Evolutionary conservation across 2,797 vertebrate species (phyloP).

Genomic region (Cynopterus sphinx): DNA sequence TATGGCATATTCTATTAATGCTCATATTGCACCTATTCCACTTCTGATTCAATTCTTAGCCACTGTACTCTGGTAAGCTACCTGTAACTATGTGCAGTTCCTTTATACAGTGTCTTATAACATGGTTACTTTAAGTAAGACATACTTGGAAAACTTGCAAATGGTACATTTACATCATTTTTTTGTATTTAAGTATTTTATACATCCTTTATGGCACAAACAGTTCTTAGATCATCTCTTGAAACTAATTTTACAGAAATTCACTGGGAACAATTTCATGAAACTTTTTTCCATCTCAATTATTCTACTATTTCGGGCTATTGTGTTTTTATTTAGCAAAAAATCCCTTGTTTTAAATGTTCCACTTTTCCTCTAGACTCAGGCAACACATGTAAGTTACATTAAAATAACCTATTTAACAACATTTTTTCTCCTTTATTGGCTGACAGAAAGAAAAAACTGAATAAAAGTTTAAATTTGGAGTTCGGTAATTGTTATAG

Average conservation of each 20-base stretch:
- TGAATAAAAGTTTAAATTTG: slow-evolving; percentile 54
- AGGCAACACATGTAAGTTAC: not conserved
- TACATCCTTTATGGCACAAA: not conserved
- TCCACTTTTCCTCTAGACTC: not conserved
- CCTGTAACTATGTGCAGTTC: not conserved
- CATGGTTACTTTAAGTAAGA: not conserved
- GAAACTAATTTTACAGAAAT: not conserved
- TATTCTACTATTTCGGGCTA: not conserved
- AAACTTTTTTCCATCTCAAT: not conserved
- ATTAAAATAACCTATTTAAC: not conserved
- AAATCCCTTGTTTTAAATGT: not conserved
- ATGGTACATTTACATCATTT: not conserved
- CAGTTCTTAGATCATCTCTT: not conserved
- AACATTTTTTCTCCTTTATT: not conserved
- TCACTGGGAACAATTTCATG: not conserved
- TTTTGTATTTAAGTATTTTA: slow-evolving; percentile 6
- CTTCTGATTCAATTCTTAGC: not conserved
- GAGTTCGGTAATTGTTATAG: slow-evolving; percentile 44
- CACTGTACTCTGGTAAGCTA: not conserved
- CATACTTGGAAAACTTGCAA: not conserved
- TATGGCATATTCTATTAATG: not conserved
- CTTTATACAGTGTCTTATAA: not conserved
- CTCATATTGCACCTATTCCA: not conserved
- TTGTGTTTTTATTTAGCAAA: slow-evolving; percentile 19
- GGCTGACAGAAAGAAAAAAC: not conserved